A percentile compares a stretch with the other conserved stretches of the same genome.
These are phyloP conservation scores for Pseudochirops cupreus DNA, from an alignment of 2,797 vertebrate genomes.

Conservation along the genomic window DNA sequence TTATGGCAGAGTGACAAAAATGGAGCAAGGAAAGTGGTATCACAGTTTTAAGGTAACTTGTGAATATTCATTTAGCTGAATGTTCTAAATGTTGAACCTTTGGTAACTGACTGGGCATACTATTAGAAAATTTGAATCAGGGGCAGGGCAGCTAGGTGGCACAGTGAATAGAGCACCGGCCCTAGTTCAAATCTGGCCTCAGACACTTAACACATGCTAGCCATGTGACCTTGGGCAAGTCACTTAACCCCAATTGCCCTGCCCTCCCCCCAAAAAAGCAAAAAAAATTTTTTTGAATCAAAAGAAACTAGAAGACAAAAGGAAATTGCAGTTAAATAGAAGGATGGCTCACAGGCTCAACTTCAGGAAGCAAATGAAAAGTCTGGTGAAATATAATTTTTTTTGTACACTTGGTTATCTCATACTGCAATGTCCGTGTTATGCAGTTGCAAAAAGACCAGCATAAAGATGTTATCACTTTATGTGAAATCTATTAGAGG, in stretches of 20 bases:
- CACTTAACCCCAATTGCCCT: no score
- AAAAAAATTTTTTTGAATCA: neutral
- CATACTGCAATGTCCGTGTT: neutral
- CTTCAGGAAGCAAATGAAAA: neutral
- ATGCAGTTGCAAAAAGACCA: neutral
- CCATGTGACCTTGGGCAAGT: no score
- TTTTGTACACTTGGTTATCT: neutral
- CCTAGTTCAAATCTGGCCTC: no score
- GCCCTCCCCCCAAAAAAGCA: no score
- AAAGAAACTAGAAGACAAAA: neutral
- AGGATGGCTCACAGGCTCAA: neutral
- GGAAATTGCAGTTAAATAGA: neutral
- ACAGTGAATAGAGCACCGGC: no score
- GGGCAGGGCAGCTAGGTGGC: no score
- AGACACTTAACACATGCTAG: no score
- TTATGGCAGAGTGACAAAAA: neutral
- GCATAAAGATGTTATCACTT: neutral
- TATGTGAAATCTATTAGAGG: neutral
- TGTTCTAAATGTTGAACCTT: neutral
- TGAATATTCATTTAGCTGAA: neutral
- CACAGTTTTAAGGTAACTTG: neutral
- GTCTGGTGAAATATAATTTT: neutral
- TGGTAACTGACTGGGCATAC: neutral
- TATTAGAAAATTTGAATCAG: neutral
- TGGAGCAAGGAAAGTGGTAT: neutral